Percentiles rank a stretch among this genome's conserved stretches.
Evolutionary conservation across 2,113 vertebrate genomes (phyloP).

Genomic region (Plecturocebus donacophilus): DNA sequence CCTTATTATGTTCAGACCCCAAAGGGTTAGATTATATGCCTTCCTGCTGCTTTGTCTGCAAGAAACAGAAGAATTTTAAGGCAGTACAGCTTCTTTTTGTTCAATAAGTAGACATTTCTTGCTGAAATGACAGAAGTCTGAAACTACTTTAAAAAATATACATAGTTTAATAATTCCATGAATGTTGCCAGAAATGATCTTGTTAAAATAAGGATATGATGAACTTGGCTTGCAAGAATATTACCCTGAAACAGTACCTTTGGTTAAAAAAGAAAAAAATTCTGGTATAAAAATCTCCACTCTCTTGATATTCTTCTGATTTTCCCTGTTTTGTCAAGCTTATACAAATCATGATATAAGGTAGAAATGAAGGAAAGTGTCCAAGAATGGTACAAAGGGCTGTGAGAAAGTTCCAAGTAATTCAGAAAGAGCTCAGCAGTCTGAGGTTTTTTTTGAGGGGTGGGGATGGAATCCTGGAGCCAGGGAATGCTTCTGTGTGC

Average conservation of each 20-base stretch:
- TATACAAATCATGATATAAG: neutral
- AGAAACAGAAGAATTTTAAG: slow-evolving; percentile 31
- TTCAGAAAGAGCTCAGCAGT: neutral
- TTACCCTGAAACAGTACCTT: neutral
- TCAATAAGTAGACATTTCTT: slow-evolving; percentile 22
- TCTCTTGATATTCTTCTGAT: slow-evolving; percentile 5
- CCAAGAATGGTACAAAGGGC: neutral
- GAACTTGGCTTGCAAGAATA: neutral
- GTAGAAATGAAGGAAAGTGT: slow-evolving; percentile 5
- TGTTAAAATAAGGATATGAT: slow-evolving; percentile 36
- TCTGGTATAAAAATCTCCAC: neutral
- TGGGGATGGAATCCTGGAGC: neutral
- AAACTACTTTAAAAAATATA: slow-evolving; percentile 38
- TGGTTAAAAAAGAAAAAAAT: neutral
- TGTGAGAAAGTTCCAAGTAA: slow-evolving; percentile 16
- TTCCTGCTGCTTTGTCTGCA: slow-evolving; percentile 29
- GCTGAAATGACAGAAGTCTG: slow-evolving; percentile 28
- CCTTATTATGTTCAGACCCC: neutral
- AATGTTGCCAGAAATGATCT: slow-evolving; percentile 22
- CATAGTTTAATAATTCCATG: slow-evolving; percentile 42
- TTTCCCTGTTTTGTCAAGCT: slow-evolving; percentile 32
- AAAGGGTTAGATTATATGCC: neutral
- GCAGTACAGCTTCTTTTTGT: neutral
- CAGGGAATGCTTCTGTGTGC: neutral
- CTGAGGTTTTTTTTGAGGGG: neutral